Evolutionary conservation across 2,797 vertebrate genomes (phyloP).

Genomic region (Sardinella longiceps): DNA sequence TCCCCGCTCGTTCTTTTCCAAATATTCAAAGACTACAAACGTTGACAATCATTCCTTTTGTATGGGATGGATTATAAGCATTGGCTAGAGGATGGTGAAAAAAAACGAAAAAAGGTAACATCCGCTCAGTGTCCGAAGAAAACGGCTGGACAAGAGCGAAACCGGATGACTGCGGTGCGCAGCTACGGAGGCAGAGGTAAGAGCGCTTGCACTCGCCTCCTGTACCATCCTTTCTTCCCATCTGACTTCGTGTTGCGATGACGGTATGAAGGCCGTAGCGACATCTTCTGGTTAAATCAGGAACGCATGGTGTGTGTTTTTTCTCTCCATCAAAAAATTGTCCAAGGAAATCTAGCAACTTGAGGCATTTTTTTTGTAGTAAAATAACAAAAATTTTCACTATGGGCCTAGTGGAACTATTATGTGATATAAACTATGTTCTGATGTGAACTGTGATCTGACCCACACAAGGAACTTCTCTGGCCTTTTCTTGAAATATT

Average conservation of each 20-base stretch:
- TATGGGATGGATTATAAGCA: constrained; percentile 50
- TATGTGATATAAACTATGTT: too few species aligned
- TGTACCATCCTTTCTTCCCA: constrained; percentile 51
- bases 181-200: constrained; percentile 69
- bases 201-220: constrained; percentile 51
- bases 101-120: constrained; percentile 57
- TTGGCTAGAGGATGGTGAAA: constrained; percentile 48
- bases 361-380: background rate
- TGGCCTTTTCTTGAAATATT: background rate
- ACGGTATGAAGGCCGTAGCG: constrained; percentile 64
- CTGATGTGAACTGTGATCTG: too few species aligned
- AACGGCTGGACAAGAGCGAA: constrained; percentile 47
- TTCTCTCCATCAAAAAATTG: background rate
- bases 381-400: background rate
- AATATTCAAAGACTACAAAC: constrained; percentile 67
- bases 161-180: constrained; percentile 73
- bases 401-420: too few species aligned
- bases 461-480: too few species aligned
- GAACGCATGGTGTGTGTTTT: background rate
- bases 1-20: constrained; percentile 62
- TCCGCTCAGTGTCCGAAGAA: constrained; percentile 60
- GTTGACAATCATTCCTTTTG: constrained; percentile 65
- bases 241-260: constrained; percentile 58
- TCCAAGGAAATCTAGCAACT: background rate
- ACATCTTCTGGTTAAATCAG: constrained; percentile 64